Percentiles rank a stretch among this genome's conserved stretches.
These are phyloP conservation scores for Propithecus perrieri DNA, from an alignment of 2,797 vertebrate genomes.

Conservation along the genomic window DNA sequence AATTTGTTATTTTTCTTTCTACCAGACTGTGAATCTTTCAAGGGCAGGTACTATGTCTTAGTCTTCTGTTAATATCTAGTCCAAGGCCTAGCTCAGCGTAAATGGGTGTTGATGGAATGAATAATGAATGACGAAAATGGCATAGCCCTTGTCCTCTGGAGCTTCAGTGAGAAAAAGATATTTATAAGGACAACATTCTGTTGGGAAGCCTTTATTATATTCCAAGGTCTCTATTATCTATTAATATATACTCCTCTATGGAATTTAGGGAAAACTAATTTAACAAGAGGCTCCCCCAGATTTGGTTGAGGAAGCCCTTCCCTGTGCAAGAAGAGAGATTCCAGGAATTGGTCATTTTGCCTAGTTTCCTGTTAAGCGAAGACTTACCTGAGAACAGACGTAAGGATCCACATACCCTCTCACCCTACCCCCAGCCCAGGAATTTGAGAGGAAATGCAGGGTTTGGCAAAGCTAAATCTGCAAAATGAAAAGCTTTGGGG, in stretches of 20 bases:
- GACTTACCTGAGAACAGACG: background rate
- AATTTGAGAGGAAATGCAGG: conserved; percentile 6
- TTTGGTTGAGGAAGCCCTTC: background rate
- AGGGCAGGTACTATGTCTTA: background rate
- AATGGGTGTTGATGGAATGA: background rate
- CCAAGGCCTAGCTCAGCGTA: background rate
- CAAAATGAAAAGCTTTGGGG: background rate
- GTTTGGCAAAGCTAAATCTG: background rate
- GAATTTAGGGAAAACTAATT: background rate
- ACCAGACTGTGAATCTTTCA: background rate
- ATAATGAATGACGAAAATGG: background rate
- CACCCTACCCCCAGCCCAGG: background rate
- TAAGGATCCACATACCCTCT: background rate
- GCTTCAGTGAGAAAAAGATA: background rate
- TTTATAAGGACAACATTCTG: background rate
- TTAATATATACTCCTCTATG: background rate
- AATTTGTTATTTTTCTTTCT: conserved; percentile 5
- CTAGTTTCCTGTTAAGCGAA: background rate
- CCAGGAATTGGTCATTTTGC: background rate
- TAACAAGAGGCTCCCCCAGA: background rate
- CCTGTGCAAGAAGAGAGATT: background rate
- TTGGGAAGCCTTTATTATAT: background rate
- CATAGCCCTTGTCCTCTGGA: background rate
- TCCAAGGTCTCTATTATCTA: background rate
- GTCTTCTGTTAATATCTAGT: background rate